A percentile compares a stretch with the other conserved stretches of the same genome.
These are phyloP conservation scores for Petrolisthes manimaculis DNA, from an alignment of 2,888 invertebrate species.

Conservation along the genomic window DNA sequence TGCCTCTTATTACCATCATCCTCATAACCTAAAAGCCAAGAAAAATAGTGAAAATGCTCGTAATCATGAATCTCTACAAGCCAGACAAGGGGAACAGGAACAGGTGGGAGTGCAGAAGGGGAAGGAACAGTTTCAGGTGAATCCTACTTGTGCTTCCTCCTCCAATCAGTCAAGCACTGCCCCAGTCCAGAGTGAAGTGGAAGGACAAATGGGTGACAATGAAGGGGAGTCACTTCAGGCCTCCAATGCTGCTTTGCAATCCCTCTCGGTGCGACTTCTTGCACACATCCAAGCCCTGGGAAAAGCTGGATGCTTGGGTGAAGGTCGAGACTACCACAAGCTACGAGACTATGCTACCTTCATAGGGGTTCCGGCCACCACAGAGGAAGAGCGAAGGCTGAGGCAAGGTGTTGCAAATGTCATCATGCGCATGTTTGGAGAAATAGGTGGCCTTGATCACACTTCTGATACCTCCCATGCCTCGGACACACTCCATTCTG, in stretches of 20 bases:
- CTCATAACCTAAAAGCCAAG: constrained; percentile 41
- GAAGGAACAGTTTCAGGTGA: background rate
- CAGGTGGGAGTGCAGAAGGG: background rate
- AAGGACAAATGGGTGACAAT: background rate
- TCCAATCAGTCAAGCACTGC: background rate
- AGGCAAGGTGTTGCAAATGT: constrained; percentile 64
- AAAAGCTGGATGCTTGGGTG: constrained; percentile 46
- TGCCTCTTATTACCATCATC: constrained; percentile 25
- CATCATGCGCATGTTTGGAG: constrained; percentile 59
- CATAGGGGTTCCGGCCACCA: constrained; percentile 51
- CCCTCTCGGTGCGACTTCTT: constrained; percentile 46
- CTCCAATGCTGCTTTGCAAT: constrained; percentile 46
- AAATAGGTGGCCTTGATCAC: constrained; percentile 52
- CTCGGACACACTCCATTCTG: constrained; percentile 45
- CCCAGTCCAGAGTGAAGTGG: background rate
- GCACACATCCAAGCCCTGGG: constrained; percentile 36
- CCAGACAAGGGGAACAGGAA: background rate
- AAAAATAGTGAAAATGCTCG: constrained; percentile 57
- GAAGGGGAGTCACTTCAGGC: constrained; percentile 35
- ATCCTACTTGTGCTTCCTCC: background rate
- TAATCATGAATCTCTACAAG: constrained; percentile 38
- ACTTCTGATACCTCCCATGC: constrained; percentile 33
- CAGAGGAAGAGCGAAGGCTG: constrained; percentile 55
- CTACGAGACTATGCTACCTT: constrained; percentile 56
- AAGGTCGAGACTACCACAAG: constrained; percentile 55